Conservation (phyloP, 2,113 vertebrate species). For the Rhea americana region DNA sequence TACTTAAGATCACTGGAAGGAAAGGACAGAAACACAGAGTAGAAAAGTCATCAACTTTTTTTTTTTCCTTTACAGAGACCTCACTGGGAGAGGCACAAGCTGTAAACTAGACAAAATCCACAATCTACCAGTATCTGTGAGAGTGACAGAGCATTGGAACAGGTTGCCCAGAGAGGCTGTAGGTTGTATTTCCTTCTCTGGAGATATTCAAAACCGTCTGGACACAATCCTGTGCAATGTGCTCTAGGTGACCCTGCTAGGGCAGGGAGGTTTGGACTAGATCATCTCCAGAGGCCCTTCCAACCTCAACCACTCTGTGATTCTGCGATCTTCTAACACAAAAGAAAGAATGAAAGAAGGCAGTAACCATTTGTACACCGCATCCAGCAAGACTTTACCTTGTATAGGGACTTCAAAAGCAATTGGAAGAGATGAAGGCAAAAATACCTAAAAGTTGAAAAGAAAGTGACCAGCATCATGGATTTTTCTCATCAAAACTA, state of each 20-base stretch:
- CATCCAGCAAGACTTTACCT: background rate
- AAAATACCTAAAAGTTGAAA: background rate
- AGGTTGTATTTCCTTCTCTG: no score
- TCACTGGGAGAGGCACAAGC: background rate
- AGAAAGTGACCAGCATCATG: background rate
- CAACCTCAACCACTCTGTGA: no score
- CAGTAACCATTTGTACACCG: background rate
- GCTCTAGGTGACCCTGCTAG: no score
- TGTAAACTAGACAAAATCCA: background rate
- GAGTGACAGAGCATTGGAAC: no score
- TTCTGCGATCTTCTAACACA: background rate
- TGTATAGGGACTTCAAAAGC: background rate
- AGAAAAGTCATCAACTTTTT: background rate
- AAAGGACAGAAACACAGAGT: background rate
- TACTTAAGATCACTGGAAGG: background rate
- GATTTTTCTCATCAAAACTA: constrained; percentile 14
- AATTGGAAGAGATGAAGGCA: background rate
- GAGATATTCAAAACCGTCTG: no score
- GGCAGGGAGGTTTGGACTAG: no score
- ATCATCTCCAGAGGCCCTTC: no score
- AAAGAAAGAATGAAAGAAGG: background rate
- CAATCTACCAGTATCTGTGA: background rate
- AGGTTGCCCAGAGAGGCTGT: no score
- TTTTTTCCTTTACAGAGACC: background rate
- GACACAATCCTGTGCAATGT: no score